Evolutionary conservation across 1,140 invertebrate species (phyloP), one percentile per base, ranked within the genome.

Genomic region (Phymastichus coffea): DNA sequence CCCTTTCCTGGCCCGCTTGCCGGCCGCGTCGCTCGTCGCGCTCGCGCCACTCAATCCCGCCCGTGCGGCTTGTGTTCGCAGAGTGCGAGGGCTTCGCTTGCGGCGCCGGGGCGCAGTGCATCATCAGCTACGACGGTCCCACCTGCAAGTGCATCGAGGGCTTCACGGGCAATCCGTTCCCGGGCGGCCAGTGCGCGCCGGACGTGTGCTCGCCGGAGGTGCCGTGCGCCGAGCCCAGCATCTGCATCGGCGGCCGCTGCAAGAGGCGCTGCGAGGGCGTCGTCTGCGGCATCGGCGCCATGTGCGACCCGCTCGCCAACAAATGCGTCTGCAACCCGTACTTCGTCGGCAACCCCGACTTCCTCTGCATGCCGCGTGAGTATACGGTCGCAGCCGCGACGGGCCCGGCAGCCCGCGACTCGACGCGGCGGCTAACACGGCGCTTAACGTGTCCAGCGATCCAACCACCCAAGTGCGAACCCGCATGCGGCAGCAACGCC

Each of bases 291-390:
- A 83, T 93, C 8, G 90, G 90, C 9, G 91, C 91, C 10, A 86
- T 85, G 33, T 96, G 93, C 72, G 89, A 95, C 70, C 83, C 85
- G 60, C 79, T 82, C 43, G 89, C 85, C 12, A 92, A 92, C 60
- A 89, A 88, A 77, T 96, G 93, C 77, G 83, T 92, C 22, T 96
- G 93, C 72, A 86, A 93, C 72, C 85, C 88, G 1, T 91, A 89
- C 69, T 94, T 94, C 73, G 84, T 94, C 58, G 93, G 93, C 64
- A 93, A 95, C 77, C 92, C 93, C 1, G 88, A 93, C 69, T 78
- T 94, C 8, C 81, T 95, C 20, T 95, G 93, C 72, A 93, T 95
- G 85, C 93, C 93, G 72, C 92, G 90, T 91, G 85, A 90, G 89
- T 89, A 52, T 64, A 20, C 3, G 37, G 7, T 14, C 28, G 6